Percentiles rank a stretch among this genome's conserved stretches.
phyloP scores from a whole-genome alignment of 2,113 vertebrate species.

The Nansenia antarctica region DNA sequence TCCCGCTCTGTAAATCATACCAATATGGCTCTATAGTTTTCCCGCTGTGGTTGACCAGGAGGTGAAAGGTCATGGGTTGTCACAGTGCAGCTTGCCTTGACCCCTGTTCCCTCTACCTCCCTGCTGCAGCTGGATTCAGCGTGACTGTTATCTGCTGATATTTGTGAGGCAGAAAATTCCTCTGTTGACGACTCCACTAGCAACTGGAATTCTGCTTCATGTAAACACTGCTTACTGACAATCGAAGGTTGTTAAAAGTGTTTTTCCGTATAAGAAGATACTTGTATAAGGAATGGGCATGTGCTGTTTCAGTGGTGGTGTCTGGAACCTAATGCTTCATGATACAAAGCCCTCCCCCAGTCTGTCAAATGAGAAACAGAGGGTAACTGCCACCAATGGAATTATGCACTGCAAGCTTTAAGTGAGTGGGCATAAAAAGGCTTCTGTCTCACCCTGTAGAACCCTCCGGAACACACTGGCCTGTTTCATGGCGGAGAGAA shows the following conservation, averaged over 20 bases:
- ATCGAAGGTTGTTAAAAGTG: not conserved
- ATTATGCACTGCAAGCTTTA: slow-evolving; percentile 17
- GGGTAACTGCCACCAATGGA: slow-evolving; percentile 33
- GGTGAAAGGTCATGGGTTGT: not conserved
- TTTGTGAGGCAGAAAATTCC: slow-evolving; percentile 36
- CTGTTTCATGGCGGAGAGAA: slow-evolving; percentile 56
- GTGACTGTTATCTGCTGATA: slow-evolving; percentile 35
- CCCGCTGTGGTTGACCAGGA: not conserved
- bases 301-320: not conserved
- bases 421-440: slow-evolving; percentile 48
- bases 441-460: slow-evolving; percentile 64
- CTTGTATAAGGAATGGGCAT: not conserved
- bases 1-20: not conserved
- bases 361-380: slow-evolving; percentile 15
- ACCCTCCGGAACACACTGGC: too few relatives aligned
- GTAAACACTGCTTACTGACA: not conserved
- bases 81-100: not conserved
- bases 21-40: not conserved
- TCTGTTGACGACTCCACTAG: slow-evolving; percentile 14
- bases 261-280: too few relatives aligned
- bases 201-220: slow-evolving; percentile 3
- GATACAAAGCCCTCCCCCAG: not conserved
- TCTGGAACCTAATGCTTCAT: not conserved
- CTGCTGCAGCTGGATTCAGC: slow-evolving; percentile 1
- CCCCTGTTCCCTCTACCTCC: not conserved